Base-by-base conservation (phyloP, 2,113 vertebrate genomes). In the Sprattus sprattus region DNA sequence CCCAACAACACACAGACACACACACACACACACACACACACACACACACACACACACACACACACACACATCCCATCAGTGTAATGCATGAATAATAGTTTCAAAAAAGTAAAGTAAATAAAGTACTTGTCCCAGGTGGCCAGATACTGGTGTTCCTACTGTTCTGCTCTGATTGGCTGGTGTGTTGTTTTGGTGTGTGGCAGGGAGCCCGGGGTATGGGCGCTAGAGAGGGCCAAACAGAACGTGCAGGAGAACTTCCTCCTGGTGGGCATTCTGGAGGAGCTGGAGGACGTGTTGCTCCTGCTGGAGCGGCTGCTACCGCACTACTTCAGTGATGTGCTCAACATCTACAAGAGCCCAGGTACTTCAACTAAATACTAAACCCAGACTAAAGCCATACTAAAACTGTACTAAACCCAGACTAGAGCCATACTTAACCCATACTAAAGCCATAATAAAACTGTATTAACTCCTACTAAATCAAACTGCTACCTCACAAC, bases 241-340 rank as follows among this genome's bases (percentile, higher is more conserved):
- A 99, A 99, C 22, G 97, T 98, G 88, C 92, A 97, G 90, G 97
- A 99, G 93, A 99, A 99, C 95, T 99, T 98, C 93, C 96, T 99
- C 82, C 96, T 99, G 45, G 98, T 99, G 91, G 98, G 98, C 75
- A 96, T 99, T 92, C 93, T 99, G 86, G 98, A 99, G 90, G 98
- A 99, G 94, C 88, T 99, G 93, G 98, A 99, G 93, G 98, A 99
- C 20, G 97, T 98, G 88, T 95, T 99, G 92, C 97, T 99, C 89
- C 94, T 99, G 93, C 92, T 99, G 91, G 98, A 99, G 94, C 96
- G 98, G 95, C 97, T 99, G 90, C 95, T 99, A 95, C 98, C 98
- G 95, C 98, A 99, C 95, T 99, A 98, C 95, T 99, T 99, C 93
- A 97, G 96, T 88, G 98, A 97, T 86, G 98, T 98, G 47, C 95